Percentiles rank a stretch among this genome's conserved stretches.
These are phyloP conservation scores for Trachops cirrhosus DNA, from an alignment of 2,797 vertebrate species.

Conservation along the genomic window DNA sequence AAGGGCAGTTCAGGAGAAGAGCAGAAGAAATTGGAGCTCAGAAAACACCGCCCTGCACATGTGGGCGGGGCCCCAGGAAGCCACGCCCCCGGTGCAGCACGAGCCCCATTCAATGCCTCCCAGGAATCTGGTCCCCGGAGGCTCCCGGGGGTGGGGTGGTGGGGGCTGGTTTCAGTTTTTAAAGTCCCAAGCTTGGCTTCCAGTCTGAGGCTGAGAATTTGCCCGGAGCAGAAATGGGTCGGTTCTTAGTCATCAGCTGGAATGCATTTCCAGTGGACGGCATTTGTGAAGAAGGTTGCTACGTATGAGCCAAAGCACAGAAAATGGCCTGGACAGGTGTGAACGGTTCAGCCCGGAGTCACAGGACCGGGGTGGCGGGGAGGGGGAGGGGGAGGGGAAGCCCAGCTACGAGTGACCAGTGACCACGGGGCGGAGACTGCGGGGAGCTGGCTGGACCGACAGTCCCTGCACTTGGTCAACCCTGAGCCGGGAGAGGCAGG, in stretches of 20 bases:
- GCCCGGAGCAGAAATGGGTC: slow-evolving; percentile 47
- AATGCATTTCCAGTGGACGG: slow-evolving; percentile 52
- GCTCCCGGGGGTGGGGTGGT: rapidly evolving
- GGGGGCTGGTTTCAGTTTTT: neutral
- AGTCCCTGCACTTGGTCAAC: too few species aligned
- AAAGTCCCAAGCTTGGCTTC: neutral
- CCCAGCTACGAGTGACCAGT: neutral
- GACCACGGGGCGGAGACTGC: neutral
- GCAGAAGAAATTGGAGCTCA: neutral
- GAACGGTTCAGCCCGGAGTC: slow-evolving; percentile 1
- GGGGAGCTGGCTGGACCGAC: too few species aligned
- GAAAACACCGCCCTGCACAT: rapidly evolving
- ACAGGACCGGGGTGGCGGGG: rapidly evolving
- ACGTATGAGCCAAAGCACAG: neutral
- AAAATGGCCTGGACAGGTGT: slow-evolving; percentile 30
- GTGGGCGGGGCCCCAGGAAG: rapidly evolving
- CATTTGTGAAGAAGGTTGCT: slow-evolving; percentile 41
- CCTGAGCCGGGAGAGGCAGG: too few species aligned
- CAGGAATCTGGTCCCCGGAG: slow-evolving; percentile 21
- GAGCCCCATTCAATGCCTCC: neutral
- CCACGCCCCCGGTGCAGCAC: neutral
- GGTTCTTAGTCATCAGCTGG: slow-evolving; percentile 55
- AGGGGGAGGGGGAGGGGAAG: too few species aligned
- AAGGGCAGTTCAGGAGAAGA: neutral
- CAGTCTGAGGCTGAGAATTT: slow-evolving; percentile 49